phyloP scores from a whole-genome alignment of 2,113 vertebrate genomes.

The Cichladusa arquata region DNA sequence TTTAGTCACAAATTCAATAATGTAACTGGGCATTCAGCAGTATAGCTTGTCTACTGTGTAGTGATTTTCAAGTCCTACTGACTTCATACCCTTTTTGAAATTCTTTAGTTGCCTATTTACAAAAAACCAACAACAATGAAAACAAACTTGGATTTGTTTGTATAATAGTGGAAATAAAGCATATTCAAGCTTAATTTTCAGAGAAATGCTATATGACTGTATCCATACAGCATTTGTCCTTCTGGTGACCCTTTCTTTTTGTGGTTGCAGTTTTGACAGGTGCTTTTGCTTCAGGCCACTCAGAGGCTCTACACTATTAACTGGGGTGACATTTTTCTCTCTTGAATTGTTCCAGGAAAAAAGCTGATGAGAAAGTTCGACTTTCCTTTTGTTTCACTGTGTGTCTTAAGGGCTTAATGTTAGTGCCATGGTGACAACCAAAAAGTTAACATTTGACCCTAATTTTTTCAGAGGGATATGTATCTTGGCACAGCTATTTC shows the following conservation, averaged over 20 bases:
- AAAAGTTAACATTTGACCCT: background rate
- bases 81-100: background rate
- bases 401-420: slow-evolving; percentile 13
- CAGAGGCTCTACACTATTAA: slow-evolving; percentile 45
- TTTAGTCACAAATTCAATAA: slow-evolving; percentile 41
- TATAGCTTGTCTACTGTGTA: background rate
- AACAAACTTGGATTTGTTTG: background rate
- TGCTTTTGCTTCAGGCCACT: slow-evolving; percentile 56
- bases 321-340: slow-evolving; percentile 46
- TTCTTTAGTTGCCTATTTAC: background rate
- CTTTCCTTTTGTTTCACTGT: slow-evolving; percentile 7
- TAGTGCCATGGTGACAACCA: background rate
- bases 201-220: background rate
- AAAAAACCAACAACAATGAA: background rate
- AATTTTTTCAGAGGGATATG: background rate
- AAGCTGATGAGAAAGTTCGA: background rate
- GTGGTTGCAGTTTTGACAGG: slow-evolving; percentile 21
- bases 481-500: background rate
- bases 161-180: background rate
- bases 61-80: slow-evolving; percentile 1
- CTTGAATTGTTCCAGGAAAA: slow-evolving; percentile 32
- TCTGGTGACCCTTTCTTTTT: slow-evolving; percentile 20
- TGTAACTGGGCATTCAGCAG: background rate
- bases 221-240: background rate
- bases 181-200: background rate